phyloP scores from a whole-genome alignment of 2,888 invertebrate species.

The Steinernema hermaphroditum region DNA sequence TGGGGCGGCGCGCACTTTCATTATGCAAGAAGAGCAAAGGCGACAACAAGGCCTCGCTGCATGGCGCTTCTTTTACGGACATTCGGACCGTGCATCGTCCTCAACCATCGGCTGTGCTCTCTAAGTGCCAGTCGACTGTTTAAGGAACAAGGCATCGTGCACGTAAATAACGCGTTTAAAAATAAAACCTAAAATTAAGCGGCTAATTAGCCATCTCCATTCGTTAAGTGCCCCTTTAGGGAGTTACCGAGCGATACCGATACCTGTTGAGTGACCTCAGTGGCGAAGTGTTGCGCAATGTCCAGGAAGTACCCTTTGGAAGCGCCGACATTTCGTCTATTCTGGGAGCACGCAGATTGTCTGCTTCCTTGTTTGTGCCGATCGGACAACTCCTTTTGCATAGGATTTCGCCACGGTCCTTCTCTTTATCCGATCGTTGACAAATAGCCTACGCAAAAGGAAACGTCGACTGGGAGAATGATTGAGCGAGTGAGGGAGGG shows the following conservation, averaged over 20 bases:
- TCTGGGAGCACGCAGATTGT: neutral
- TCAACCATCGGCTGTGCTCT: no score
- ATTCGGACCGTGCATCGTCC: neutral
- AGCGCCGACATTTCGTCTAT: neutral
- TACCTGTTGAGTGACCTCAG: slow-evolving; percentile 26
- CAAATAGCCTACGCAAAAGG: slow-evolving; percentile 26
- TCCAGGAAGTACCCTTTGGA: slow-evolving; percentile 5
- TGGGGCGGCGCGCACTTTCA: slow-evolving; percentile 13
- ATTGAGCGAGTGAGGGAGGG: neutral
- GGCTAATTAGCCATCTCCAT: neutral
- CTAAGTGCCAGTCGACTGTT: no score
- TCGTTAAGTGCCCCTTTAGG: neutral
- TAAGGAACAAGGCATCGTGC: no score
- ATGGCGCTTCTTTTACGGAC: neutral
- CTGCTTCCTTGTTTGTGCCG: neutral
- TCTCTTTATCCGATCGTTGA: slow-evolving; percentile 4
- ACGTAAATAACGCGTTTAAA: no score
- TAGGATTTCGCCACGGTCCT: slow-evolving; percentile 14
- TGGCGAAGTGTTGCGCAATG: slow-evolving; percentile 8
- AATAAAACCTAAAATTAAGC: no score
- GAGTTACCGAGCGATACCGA: neutral
- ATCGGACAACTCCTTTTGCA: slow-evolving; percentile 9
- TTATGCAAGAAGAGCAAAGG: slow-evolving; percentile 20
- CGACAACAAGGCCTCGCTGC: slow-evolving; percentile 11
- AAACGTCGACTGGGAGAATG: neutral